Conservation (phyloP, 2,888 invertebrate genomes). For the Gerris lacustris region DNA sequence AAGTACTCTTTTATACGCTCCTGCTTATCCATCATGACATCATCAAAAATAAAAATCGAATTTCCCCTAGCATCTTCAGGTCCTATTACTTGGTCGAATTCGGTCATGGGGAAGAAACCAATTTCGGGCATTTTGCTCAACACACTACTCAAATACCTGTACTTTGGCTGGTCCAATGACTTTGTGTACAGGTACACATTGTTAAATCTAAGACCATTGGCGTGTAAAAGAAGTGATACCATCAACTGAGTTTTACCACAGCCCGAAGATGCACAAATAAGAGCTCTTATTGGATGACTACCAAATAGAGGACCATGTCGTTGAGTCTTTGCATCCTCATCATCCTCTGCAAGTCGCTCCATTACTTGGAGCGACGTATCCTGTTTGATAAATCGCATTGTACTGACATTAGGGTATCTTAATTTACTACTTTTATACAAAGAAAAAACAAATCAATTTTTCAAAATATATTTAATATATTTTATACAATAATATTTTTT, state of each 20-base stretch:
- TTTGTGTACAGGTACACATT: slow-evolving; percentile 37
- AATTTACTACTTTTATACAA: too few species aligned
- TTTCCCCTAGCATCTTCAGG: too few species aligned
- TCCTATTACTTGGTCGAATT: too few species aligned
- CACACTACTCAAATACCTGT: slow-evolving; percentile 29
- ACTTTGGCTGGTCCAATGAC: slow-evolving; percentile 33
- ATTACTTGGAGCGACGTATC: too few species aligned
- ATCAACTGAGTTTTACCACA: slow-evolving; percentile 25
- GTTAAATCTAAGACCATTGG: slow-evolving; percentile 35
- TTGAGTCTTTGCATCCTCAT: too few species aligned
- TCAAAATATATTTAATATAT: too few species aligned
- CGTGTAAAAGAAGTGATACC: slow-evolving; percentile 31
- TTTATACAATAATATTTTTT: too few species aligned
- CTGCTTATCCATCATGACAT: slow-evolving; percentile 34
- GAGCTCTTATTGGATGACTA: slow-evolving; percentile 22
- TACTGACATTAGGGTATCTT: too few species aligned
- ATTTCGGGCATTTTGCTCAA: slow-evolving; percentile 27
- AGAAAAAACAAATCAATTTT: too few species aligned
- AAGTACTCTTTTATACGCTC: slow-evolving; percentile 32
- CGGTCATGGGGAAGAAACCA: slow-evolving; percentile 6
- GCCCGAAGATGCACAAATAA: slow-evolving; percentile 26
- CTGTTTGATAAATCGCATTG: too few species aligned
- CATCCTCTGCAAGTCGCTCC: too few species aligned
- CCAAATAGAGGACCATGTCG: slow-evolving; percentile 12
- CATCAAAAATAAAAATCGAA: slow-evolving; percentile 32